Percentiles rank a stretch among this genome's conserved stretches.
These are phyloP conservation scores for Ophion costatus DNA, from an alignment of 2,888 invertebrate species.

Conservation along the genomic window DNA sequence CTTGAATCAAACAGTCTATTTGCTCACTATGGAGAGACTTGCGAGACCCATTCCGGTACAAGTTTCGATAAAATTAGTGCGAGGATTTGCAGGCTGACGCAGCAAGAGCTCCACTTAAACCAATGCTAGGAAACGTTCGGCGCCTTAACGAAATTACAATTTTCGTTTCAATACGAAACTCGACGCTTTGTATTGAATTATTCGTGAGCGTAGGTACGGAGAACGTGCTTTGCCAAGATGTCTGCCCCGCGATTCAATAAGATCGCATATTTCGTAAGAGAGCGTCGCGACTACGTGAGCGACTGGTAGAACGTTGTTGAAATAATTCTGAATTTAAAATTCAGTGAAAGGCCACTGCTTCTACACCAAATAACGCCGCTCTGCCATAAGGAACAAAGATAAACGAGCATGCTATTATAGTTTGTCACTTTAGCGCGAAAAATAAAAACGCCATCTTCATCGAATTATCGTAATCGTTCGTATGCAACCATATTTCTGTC, in stretches of 20 bases:
- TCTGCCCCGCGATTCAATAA: neutral
- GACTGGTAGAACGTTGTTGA: neutral
- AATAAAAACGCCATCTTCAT: neutral
- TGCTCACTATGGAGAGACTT: neutral
- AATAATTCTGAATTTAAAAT: neutral
- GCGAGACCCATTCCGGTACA: neutral
- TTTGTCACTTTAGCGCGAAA: neutral
- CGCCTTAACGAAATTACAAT: neutral
- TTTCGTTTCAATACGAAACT: neutral
- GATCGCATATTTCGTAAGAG: neutral
- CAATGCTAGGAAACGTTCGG: neutral
- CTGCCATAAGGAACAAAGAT: neutral
- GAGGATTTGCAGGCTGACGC: neutral
- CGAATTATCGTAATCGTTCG: neutral
- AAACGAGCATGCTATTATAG: neutral
- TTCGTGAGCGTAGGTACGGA: neutral
- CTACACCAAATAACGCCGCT: neutral
- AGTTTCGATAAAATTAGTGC: neutral
- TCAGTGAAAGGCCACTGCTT: neutral
- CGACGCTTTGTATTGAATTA: neutral
- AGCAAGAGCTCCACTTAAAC: neutral
- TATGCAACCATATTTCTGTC: neutral
- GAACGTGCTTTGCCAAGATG: neutral
- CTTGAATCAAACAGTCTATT: neutral
- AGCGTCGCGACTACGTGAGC: neutral